A percentile compares a stretch with the other conserved stretches of the same genome.
Evolutionary conservation across 2,888 invertebrate genomes (phyloP).

Genomic region (Fragum fragum): DNA sequence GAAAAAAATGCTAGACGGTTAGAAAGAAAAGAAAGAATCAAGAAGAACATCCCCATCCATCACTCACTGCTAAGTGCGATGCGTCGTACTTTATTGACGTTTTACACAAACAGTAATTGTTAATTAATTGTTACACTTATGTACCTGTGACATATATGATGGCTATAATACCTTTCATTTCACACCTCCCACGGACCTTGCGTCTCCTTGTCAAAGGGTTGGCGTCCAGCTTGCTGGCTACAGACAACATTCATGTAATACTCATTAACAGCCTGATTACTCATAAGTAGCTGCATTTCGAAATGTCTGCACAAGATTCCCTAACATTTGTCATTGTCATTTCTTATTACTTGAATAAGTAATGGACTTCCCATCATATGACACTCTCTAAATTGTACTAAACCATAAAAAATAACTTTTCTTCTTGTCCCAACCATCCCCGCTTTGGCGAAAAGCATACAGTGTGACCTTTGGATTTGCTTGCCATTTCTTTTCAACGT

Average conservation of each 20-base stretch:
- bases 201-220: conserved; percentile 21
- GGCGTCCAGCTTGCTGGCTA: conserved; percentile 26
- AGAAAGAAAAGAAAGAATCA: not conserved
- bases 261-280: conserved; percentile 18
- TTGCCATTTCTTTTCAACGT: too few species aligned
- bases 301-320: not conserved
- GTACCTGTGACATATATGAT: conserved; percentile 48
- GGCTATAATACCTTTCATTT: conserved; percentile 9
- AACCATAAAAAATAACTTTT: too few species aligned
- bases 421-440: too few species aligned
- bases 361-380: too few species aligned
- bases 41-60: not conserved
- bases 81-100: conserved; percentile 47
- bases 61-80: conserved; percentile 20
- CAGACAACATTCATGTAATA: conserved; percentile 22
- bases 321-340: too few species aligned
- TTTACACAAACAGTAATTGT: conserved; percentile 59
- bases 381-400: too few species aligned
- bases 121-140: conserved; percentile 54
- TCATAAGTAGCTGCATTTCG: conserved; percentile 1
- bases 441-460: too few species aligned
- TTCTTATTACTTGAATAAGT: too few species aligned
- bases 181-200: conserved; percentile 12
- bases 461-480: too few species aligned
- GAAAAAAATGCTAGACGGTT: too few species aligned